A percentile compares a stretch with the other conserved stretches of the same genome.
phyloP scores from a whole-genome alignment of 2,797 vertebrate genomes.

The Lutjanus argentimaculatus region DNA sequence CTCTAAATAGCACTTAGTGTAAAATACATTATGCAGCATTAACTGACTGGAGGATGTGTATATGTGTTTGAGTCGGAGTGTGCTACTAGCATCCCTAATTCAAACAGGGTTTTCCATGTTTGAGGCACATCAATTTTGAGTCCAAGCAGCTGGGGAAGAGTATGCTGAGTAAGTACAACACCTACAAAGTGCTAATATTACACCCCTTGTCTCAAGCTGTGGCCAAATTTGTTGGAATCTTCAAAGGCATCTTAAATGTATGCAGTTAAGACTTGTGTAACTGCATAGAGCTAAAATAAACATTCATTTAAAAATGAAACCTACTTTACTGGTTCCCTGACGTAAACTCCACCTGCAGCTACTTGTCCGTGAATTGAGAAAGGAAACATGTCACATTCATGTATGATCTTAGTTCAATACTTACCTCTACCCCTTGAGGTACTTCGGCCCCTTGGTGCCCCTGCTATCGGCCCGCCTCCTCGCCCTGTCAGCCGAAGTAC shows the following conservation, averaged over 20 bases:
- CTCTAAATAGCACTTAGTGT: neutral
- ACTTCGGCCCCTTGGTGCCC: constrained; percentile 97
- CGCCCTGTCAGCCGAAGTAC: constrained; percentile 96
- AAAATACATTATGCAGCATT: neutral
- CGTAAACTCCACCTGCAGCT: neutral
- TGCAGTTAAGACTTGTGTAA: constrained; percentile 38
- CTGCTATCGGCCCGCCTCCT: constrained; percentile 93
- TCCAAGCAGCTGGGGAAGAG: constrained; percentile 34
- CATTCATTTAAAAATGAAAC: neutral
- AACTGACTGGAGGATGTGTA: neutral
- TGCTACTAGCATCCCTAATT: neutral
- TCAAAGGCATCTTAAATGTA: constrained; percentile 44
- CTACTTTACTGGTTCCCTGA: neutral
- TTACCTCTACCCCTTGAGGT: constrained; percentile 98
- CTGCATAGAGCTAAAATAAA: constrained; percentile 5
- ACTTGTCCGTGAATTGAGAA: constrained; percentile 1
- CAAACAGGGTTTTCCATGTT: constrained; percentile 10
- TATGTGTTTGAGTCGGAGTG: neutral
- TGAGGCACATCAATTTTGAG: constrained; percentile 8
- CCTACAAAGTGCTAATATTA: constrained; percentile 40
- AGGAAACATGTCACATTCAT: neutral
- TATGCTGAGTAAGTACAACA: constrained; percentile 45
- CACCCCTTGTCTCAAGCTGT: constrained; percentile 31
- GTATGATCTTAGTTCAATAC: constrained; percentile 40
- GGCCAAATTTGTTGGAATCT: constrained; percentile 35